Evolutionary conservation across 2,888 invertebrate species (phyloP), one percentile per base, ranked within the genome.

Genomic region (Epirrhoe alternata): DNA sequence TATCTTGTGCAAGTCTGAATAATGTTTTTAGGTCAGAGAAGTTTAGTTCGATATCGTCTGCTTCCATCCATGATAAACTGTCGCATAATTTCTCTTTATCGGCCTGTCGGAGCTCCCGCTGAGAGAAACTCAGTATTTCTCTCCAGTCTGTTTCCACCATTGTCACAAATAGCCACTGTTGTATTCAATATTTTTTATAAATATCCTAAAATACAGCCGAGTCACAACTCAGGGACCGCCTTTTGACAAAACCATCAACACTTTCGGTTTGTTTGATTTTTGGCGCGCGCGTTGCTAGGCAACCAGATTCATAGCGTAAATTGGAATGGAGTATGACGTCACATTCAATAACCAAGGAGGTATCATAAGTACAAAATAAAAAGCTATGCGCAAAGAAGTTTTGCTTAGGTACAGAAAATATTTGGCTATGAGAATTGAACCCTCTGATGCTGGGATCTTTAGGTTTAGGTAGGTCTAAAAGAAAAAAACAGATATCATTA

Each of bases 41-140:
- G 77, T 94, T 94, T 1, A 94, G 80, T 76, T 94, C 93, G 49
- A 95, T 94, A 74, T 94, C 93, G 53, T 95, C 94, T 0, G 91
- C 91, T 77, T 95, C 94, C 86, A 94, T 94, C 94, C 95, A 95
- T 6, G 94, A 94, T 33, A 96, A 84, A 74, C 88, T 93, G 71
- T 95, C 95, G 79, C 94, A 95, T 45, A 96, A 82, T 73, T 95
- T 94, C 61, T 96, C 96, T 81, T 95, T 95, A 71, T 95, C 94
- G 5, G 94, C 91, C 68, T 95, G 94, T 6, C 90, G 90, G 38
- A 96, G 81, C 68, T 94, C 94, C 68, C 90, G 92, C 66, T 94
- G 94, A 56, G 94, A 89, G 71, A 94, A 85, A 72, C 94, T 94
- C 56, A 94, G 76, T 74, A 95, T 91, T 82, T 94, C 92, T 71